Base-by-base conservation (phyloP, 2,888 invertebrate genomes). In the Phlogophora meticulosa region DNA sequence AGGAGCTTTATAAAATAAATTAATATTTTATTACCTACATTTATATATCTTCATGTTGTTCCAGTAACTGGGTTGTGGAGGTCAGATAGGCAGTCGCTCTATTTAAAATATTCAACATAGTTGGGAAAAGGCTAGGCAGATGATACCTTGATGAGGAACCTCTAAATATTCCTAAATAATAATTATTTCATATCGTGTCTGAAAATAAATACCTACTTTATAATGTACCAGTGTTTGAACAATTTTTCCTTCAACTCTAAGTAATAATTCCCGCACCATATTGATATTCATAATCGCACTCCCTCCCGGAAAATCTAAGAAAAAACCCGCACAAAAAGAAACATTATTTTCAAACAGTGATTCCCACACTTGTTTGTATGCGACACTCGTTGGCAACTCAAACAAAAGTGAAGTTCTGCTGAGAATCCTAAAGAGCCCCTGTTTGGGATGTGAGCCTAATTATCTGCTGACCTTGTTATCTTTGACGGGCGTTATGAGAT, bases 321-420 rank as follows among this genome's bases (percentile, higher is more conserved):
- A 55, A 59, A 61, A 51, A 24, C 40, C 40, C 45, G 24, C 42
- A 32, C 48, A 61, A 57, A 78, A 75, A 61, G 68, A 63, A 73
- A 80, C 63, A 80, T 82, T 77, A 74, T 76, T 68, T 70, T 61
- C 49, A 57, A 51, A 51, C 76, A 76, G 57, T 61, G 76, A 78
- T 81, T 81, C 60, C 59, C 72, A 64, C 52, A 61, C 72, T 75
- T 43, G 51, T 82, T 83, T 78, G 82, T 82, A 83, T 82, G 82
- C 82, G 64, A 61, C 71, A 64, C 61, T 78, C 70, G 72, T 69
- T 56, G 59, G 49, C 61, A 59, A 75, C 73, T 76, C 72, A 80
- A 76, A 77, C 82, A 81, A 83, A 77, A 76, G 58, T 77, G 68
- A 71, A 72, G 76, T 58, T 68, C 72, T 75, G 76, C 43, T 48